Evolutionary conservation across 2,113 vertebrate species (phyloP), one percentile per base, ranked within the genome.

Genomic region (Nesogale talazaci): DNA sequence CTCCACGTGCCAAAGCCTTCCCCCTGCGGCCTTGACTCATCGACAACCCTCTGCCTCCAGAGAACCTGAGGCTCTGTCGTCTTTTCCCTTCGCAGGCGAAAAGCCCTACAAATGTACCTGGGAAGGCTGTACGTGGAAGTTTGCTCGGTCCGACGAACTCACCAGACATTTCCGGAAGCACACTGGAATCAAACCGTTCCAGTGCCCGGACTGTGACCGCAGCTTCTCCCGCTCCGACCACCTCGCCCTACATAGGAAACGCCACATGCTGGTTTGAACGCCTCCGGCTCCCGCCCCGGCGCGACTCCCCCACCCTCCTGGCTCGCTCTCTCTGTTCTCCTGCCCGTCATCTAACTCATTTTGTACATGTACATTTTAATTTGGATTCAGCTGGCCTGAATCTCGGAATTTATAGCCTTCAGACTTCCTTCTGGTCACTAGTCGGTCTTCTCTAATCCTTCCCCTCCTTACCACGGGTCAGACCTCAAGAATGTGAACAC

Each of bases 81-180:
- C 67, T 94, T 96, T 96, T 95, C 40, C 57, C 84, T 93, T 88
- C 95, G 25, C 94, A 99, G 99, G 99, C 93, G 99, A 99, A 98
- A 99, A 99, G 86, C 99, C 99, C 0, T 99, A 99, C 97, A 99
- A 99, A 97, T 99, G 99, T 97, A 99, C 98, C 38, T 99, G 99
- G 99, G 99, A 99, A 96, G 99, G 99, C 72, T 99, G 99, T 98
- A 99, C 99, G 0, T 99, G 99, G 99, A 99, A 99, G 97, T 99
- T 99, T 83, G 99, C 99, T 88, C 99, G 99, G 96, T 99, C 99
- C 0, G 99, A 99, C 83, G 99, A 99, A 98, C 98, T 99, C 4
- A 99, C 99, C 2, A 99, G 99, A 97, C 99, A 99, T 98, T 99
- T 99, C 98, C 99, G 99, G 93, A 99, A 99, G 97, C 99, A 99